phyloP scores from a whole-genome alignment of 92 coral and sea anemone genomes.

The Paragorgia papillata region DNA sequence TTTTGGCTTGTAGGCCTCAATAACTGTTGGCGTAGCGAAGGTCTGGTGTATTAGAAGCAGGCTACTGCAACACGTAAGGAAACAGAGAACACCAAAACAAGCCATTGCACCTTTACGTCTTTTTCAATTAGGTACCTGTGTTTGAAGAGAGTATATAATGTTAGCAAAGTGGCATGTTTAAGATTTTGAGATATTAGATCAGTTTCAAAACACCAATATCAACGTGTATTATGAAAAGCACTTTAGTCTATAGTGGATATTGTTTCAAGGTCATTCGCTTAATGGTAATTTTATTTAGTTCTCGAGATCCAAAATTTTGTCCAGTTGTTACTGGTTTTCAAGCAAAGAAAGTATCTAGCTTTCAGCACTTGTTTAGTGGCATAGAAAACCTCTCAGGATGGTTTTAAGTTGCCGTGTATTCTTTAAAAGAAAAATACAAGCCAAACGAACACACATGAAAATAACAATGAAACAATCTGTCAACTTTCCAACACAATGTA shows the following conservation, averaged over 20 bases:
- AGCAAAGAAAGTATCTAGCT: neutral
- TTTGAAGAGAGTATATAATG: conserved; percentile 1
- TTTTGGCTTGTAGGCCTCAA: conserved; percentile 30
- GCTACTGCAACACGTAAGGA: conserved; percentile 1
- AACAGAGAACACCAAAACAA: neutral
- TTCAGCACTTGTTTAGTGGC: neutral
- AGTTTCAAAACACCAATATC: conserved; percentile 29
- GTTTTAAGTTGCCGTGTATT: no score
- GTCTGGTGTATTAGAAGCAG: neutral
- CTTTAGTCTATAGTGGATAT: conserved; percentile 40
- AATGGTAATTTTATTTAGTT: neutral
- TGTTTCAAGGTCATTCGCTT: conserved; percentile 15
- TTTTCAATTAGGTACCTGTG: conserved; percentile 16
- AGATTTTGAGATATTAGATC: conserved; percentile 9
- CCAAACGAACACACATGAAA: neutral
- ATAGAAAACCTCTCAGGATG: no score
- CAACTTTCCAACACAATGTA: conserved; percentile 1
- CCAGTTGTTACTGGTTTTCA: neutral
- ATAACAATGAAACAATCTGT: no score
- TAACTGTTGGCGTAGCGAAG: conserved; percentile 19
- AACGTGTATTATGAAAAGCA: conserved; percentile 29
- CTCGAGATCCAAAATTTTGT: neutral
- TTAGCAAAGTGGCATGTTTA: conserved; percentile 10
- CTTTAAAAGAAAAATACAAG: neutral
- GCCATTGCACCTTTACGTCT: conserved; percentile 1